phyloP scores from a whole-genome alignment of 2,888 invertebrate species.

The Euclidia mi region DNA sequence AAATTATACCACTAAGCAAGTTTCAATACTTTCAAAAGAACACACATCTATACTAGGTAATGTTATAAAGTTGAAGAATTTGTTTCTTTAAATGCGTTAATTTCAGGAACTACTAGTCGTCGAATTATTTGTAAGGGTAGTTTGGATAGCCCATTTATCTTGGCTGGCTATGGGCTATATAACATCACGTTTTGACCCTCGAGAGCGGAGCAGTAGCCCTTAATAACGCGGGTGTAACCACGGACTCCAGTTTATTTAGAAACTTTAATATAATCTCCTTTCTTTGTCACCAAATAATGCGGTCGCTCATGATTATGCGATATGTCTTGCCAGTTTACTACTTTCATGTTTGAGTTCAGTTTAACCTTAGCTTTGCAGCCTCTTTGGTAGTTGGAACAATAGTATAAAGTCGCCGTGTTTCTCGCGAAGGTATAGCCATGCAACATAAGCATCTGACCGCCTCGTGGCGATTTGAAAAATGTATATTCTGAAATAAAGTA shows the following conservation, averaged over 20 bases:
- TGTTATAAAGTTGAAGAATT: too few species aligned
- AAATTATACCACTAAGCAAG: too few species aligned
- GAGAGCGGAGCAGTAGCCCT: too few species aligned
- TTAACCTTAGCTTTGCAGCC: constrained; percentile 63
- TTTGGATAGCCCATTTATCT: too few species aligned
- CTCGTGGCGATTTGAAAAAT: constrained; percentile 8
- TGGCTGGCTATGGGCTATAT: too few species aligned
- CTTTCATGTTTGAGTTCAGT: constrained; percentile 28
- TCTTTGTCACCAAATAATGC: constrained; percentile 1
- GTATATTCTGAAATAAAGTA: constrained; percentile 13
- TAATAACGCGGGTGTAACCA: too few species aligned
- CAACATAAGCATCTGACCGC: constrained; percentile 28
- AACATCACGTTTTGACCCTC: too few species aligned
- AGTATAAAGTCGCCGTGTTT: constrained; percentile 34
- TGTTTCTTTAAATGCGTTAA: too few species aligned
- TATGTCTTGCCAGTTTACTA: constrained; percentile 2
- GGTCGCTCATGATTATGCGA: constrained; percentile 15
- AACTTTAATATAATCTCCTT: constrained; percentile 15
- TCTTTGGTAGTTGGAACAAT: constrained; percentile 64
- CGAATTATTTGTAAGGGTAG: too few species aligned
- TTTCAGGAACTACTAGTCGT: too few species aligned
- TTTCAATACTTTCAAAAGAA: too few species aligned
- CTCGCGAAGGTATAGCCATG: constrained; percentile 36
- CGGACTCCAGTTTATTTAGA: neutral
- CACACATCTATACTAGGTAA: too few species aligned